Conservation (phyloP, 37 sponge, comb jelly and placozoan species). For the Ianthella basta region DNA sequence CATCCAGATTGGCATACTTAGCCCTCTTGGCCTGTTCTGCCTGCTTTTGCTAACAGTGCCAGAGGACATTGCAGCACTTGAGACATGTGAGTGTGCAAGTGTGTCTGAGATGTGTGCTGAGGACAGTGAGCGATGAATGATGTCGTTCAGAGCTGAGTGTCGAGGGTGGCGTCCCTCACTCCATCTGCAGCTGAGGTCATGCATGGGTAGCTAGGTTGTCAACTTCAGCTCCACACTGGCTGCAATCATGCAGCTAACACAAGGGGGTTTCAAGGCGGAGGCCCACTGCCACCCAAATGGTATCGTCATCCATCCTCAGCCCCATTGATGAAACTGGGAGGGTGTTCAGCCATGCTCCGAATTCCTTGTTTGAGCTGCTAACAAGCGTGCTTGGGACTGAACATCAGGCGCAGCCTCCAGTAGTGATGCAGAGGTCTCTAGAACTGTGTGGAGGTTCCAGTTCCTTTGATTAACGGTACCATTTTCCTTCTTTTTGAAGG, state of each 20-base stretch:
- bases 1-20: too few species aligned
- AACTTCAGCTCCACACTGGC: neutral
- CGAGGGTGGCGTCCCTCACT: neutral
- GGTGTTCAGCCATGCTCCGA: neutral
- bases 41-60: too few species aligned
- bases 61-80: too few species aligned
- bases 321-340: constrained; percentile 4
- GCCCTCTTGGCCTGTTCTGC: too few species aligned
- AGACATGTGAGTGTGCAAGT: neutral
- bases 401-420: neutral
- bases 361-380: neutral
- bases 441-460: too few species aligned
- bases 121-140: too few species aligned
- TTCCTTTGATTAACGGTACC: too few species aligned
- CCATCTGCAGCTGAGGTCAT: neutral
- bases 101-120: neutral
- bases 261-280: neutral
- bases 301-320: neutral
- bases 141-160: too few species aligned
- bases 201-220: constrained; percentile 1
- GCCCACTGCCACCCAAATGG: constrained; percentile 10
- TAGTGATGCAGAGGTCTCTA: neutral
- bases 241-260: neutral
- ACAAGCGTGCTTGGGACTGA: neutral
- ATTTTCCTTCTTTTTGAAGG: too few species aligned